Percentiles rank a stretch among this genome's conserved stretches.
phyloP scores from a whole-genome alignment of 2,888 invertebrate genomes.

The Meandrusa payeni region DNA sequence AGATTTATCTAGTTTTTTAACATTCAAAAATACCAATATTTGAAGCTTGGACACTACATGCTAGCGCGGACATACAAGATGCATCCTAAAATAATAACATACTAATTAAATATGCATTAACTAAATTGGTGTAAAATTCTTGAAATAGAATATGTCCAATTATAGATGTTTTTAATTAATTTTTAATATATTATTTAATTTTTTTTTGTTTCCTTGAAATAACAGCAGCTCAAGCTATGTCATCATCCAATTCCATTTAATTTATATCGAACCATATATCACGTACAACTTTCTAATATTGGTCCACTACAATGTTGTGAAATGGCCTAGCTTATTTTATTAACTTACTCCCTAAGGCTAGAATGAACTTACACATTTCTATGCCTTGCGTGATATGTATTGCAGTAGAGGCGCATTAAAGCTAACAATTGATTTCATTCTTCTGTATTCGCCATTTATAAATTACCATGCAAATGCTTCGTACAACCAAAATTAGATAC shows the following conservation, averaged over 20 bases:
- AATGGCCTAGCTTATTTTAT: slow-evolving; percentile 68
- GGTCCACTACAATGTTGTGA: slow-evolving; percentile 79
- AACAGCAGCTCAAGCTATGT: too few relatives aligned
- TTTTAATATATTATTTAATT: too few relatives aligned
- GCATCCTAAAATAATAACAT: slow-evolving; percentile 59
- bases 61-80: slow-evolving; percentile 66
- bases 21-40: slow-evolving; percentile 68
- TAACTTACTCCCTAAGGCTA: slow-evolving; percentile 64
- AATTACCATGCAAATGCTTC: not conserved
- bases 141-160: too few relatives aligned
- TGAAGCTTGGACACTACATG: slow-evolving; percentile 70
- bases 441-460: slow-evolving; percentile 6
- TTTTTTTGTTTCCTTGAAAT: too few relatives aligned
- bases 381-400: slow-evolving; percentile 80
- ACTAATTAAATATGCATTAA: slow-evolving; percentile 62
- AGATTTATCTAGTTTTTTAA: slow-evolving; percentile 58
- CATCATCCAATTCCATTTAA: slow-evolving; percentile 24
- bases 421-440: slow-evolving; percentile 49
- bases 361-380: slow-evolving; percentile 70
- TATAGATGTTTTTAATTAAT: too few relatives aligned
- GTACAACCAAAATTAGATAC: not conserved
- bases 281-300: slow-evolving; percentile 81
- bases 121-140: slow-evolving; percentile 52
- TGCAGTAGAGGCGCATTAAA: slow-evolving; percentile 74
- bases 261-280: slow-evolving; percentile 56